These are phyloP conservation scores for Sardinella longiceps DNA, from an alignment of 2,797 vertebrate genomes.

Conservation along the genomic window DNA sequence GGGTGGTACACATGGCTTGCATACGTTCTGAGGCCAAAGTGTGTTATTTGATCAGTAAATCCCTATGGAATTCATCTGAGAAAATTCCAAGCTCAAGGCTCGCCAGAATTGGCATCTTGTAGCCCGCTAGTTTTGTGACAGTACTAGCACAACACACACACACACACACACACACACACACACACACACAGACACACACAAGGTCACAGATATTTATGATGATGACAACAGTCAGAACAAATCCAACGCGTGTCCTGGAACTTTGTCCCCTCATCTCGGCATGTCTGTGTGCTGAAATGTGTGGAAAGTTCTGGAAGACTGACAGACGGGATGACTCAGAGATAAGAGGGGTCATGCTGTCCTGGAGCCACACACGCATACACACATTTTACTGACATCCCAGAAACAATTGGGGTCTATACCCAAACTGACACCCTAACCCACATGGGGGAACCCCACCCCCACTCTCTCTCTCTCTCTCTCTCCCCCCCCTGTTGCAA, in stretches of 20 bases:
- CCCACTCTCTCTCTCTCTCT: not conserved
- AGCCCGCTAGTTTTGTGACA: not conserved
- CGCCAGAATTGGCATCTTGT: not conserved
- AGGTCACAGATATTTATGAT: not conserved
- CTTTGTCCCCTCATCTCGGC: not conserved
- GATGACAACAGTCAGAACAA: not conserved
- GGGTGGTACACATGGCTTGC: not conserved
- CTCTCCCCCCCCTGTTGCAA: not conserved
- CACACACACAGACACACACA: no score
- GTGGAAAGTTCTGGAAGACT: not conserved
- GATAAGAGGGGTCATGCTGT: not conserved
- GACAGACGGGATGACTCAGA: not conserved
- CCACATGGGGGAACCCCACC: not conserved
- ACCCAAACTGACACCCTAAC: not conserved
- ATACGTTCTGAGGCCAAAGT: not conserved
- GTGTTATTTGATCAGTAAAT: not conserved
- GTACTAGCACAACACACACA: not conserved
- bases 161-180: no score
- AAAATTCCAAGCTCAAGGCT: not conserved
- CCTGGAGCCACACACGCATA: not conserved
- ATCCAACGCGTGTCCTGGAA: not conserved
- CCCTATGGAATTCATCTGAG: not conserved
- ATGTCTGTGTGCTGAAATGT: not conserved
- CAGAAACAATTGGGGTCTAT: not conserved
- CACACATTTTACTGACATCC: not conserved